Evolutionary conservation across 2,888 invertebrate genomes (phyloP), one percentile per base, ranked within the genome.

Genomic region (Cyrtodaria siliqua): DNA sequence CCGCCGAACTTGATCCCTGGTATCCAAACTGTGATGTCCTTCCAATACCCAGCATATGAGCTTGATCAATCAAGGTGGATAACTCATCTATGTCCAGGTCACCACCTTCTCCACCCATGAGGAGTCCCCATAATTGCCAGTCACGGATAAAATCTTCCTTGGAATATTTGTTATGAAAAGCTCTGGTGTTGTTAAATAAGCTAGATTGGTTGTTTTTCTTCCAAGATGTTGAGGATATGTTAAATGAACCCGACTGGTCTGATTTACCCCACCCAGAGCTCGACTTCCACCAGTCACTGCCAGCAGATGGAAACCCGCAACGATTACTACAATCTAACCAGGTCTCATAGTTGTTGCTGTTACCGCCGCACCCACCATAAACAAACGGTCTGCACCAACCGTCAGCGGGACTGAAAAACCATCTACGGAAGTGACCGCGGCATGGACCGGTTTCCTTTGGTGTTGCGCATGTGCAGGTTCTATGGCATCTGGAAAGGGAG

Each of bases 311-410:
- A 40, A 64, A 75, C 3, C 75, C 75, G 38, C 79, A 79, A 4
- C 27, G 24, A 6, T 72, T 60, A 26, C 79, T 79, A 18, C 79
- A 79, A 14, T 71, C 72, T 14, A 55, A 50, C 79, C 79, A 79
- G 12, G 75, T 63, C 1, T 2, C 50, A 26, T 79, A 61, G 27
- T 56, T 75, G 44, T 79, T 82, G 4, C 49, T 55, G 50, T 82
- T 82, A 38, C 82, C 82, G 16, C 78, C 73, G 66, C 82, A 82
- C 0, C 82, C 82, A n/a, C 82, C 82, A 29, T 69, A 82, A n/a
- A 78, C 56, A 44, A 82, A 82, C 12, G 78, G 74, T 18, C 66
- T 57, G 50, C 82, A 82, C 14, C 63, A 70, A 4, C 78, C 75
- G n/a, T 78, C 75, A 12, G 59, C 57, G 2, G 71, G 71, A 52